Conservation (phyloP, 2,797 vertebrate species). For the Microhierax caerulescens region DNA sequence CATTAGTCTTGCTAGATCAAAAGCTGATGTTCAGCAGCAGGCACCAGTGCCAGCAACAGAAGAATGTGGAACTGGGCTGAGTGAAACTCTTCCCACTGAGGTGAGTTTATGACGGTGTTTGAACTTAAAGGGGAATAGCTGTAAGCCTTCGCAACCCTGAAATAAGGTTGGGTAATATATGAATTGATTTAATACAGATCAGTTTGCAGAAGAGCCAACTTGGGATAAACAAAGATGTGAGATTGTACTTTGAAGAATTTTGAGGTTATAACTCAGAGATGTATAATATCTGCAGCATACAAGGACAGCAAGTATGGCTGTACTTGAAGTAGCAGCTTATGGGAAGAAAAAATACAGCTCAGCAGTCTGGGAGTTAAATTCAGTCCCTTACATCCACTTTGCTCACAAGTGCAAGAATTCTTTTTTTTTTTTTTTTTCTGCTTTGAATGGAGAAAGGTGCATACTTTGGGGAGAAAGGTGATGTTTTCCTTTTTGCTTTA, state of each 20-base stretch:
- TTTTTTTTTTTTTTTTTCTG: background rate
- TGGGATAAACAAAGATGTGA: background rate
- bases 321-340: background rate
- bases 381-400: background rate
- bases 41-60: background rate
- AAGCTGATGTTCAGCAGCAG: constrained; percentile 67
- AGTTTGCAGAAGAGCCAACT: background rate
- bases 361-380: background rate
- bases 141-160: background rate
- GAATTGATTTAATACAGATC: background rate
- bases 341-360: background rate
- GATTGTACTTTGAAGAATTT: background rate
- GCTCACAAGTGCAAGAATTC: background rate
- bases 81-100: constrained; percentile 8
- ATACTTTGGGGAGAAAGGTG: background rate
- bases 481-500: background rate
- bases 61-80: background rate
- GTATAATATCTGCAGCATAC: background rate
- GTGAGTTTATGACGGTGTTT: background rate
- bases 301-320: background rate
- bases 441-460: background rate
- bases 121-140: background rate
- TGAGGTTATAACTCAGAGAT: background rate
- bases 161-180: background rate
- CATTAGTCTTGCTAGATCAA: constrained; percentile 77